These are phyloP conservation scores for Drosophila koepferae DNA, from an alignment of 2,888 invertebrate species.

Conservation along the genomic window DNA sequence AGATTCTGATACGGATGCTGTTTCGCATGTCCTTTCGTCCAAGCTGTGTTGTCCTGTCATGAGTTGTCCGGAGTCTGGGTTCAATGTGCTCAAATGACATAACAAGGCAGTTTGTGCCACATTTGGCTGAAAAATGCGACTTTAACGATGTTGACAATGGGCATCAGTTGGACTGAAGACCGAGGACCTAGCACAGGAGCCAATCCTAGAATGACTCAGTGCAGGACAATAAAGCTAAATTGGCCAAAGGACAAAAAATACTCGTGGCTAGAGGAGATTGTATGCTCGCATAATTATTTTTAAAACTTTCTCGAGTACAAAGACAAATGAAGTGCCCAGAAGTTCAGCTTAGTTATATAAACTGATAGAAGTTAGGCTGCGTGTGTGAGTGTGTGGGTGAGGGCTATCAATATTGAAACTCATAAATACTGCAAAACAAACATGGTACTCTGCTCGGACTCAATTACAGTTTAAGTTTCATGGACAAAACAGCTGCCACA, in stretches of 20 bases:
- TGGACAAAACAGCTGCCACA: constrained; percentile 39
- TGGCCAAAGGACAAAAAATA: constrained; percentile 30
- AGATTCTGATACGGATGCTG: constrained; percentile 9
- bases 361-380: not conserved
- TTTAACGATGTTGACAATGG: constrained; percentile 66
- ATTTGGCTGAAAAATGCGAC: constrained; percentile 76
- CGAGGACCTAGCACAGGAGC: constrained; percentile 1
- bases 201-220: constrained; percentile 22
- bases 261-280: constrained; percentile 53
- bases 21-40: constrained; percentile 29
- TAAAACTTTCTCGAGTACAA: constrained; percentile 55
- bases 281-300: constrained; percentile 60
- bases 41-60: constrained; percentile 49
- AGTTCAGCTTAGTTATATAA: constrained; percentile 21
- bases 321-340: constrained; percentile 70
- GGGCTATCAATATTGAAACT: constrained; percentile 40
- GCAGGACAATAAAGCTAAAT: constrained; percentile 37
- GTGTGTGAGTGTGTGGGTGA: not conserved
- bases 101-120: constrained; percentile 74
- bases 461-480: constrained; percentile 36
- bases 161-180: constrained; percentile 19
- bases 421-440: constrained; percentile 7
- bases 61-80: constrained; percentile 44
- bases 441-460: not conserved
- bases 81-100: constrained; percentile 73